Evolutionary conservation across 2,113 vertebrate genomes (phyloP).

Genomic region (Clarias macrocephalus): DNA sequence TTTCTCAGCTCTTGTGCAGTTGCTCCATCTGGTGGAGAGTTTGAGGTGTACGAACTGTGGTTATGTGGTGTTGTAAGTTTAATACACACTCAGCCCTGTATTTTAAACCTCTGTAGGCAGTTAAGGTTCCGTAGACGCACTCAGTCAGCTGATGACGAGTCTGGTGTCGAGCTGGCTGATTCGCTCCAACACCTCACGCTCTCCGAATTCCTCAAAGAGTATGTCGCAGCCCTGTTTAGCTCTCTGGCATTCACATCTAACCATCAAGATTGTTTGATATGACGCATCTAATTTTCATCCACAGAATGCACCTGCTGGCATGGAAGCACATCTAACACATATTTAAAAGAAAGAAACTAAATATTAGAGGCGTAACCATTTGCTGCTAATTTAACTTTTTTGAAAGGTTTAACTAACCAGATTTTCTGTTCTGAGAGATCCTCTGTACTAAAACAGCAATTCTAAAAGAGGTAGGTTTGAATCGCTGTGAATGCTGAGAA

Average conservation of each 20-base stretch:
- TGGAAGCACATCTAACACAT: conserved; percentile 27
- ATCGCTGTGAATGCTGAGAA: conserved; percentile 40
- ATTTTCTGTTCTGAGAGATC: background rate
- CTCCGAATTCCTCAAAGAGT: conserved; percentile 83
- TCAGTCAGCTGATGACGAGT: conserved; percentile 77
- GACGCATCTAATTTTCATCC: conserved; percentile 9
- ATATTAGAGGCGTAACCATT: conserved; percentile 1
- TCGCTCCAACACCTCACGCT: conserved; percentile 79
- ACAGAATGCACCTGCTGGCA: conserved; percentile 27
- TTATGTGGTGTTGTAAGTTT: background rate
- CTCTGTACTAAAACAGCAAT: background rate
- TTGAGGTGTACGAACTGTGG: background rate
- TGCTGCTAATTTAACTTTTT: conserved; percentile 5
- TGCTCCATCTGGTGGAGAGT: conserved; percentile 22
- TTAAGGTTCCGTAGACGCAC: conserved; percentile 72
- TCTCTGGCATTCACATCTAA: conserved; percentile 30
- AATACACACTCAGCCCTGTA: conserved; percentile 35
- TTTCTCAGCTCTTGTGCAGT: background rate
- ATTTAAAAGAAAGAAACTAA: conserved; percentile 10
- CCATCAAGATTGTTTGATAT: background rate
- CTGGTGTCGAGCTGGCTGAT: conserved; percentile 70
- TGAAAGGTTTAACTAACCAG: conserved; percentile 48
- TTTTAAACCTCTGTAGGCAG: conserved; percentile 70
- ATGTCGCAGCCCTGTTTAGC: conserved; percentile 56
- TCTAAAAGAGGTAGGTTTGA: conserved; percentile 16